Conservation (phyloP, 2,888 invertebrate species). For the Sicus ferrugineus region DNA sequence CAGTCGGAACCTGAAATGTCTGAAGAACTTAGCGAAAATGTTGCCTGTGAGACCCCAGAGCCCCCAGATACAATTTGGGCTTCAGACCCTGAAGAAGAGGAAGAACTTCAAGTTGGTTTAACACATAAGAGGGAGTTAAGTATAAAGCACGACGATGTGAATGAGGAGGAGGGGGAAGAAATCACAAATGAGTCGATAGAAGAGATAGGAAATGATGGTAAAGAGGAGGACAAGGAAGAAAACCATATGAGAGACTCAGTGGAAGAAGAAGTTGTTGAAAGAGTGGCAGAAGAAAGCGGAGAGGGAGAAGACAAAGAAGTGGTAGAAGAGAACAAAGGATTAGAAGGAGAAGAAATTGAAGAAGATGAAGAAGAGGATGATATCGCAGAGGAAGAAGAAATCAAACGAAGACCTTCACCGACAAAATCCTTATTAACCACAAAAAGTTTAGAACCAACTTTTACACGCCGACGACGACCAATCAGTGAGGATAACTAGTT, state of each 20-base stretch:
- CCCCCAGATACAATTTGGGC: slow-evolving; percentile 67
- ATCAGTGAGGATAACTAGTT: slow-evolving; percentile 28
- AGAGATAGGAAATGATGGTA: slow-evolving; percentile 34
- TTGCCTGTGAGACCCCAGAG: slow-evolving; percentile 47
- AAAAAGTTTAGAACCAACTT: slow-evolving; percentile 19
- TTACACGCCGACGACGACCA: slow-evolving; percentile 41
- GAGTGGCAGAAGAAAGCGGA: slow-evolving; percentile 32
- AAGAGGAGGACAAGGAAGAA: slow-evolving; percentile 54
- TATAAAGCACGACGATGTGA: too few species aligned
- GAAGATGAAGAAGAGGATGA: slow-evolving; percentile 38
- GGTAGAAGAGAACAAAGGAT: slow-evolving; percentile 27
- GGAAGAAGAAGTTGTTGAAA: slow-evolving; percentile 11
- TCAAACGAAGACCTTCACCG: slow-evolving; percentile 41
- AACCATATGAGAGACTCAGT: slow-evolving; percentile 24
- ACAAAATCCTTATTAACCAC: slow-evolving; percentile 7
- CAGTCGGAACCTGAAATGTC: slow-evolving; percentile 49
- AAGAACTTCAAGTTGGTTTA: slow-evolving; percentile 31
- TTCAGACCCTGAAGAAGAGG: slow-evolving; percentile 53
- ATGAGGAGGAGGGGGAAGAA: neutral
- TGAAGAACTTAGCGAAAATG: slow-evolving; percentile 39
- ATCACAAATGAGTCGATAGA: neutral
- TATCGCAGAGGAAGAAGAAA: slow-evolving; percentile 44
- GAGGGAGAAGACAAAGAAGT: slow-evolving; percentile 26
- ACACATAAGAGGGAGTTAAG: slow-evolving; percentile 23
- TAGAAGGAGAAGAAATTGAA: slow-evolving; percentile 36